Evolutionary conservation across 1,140 invertebrate species (phyloP), one percentile per base, ranked within the genome.

Genomic region (Aphis craccivora): DNA sequence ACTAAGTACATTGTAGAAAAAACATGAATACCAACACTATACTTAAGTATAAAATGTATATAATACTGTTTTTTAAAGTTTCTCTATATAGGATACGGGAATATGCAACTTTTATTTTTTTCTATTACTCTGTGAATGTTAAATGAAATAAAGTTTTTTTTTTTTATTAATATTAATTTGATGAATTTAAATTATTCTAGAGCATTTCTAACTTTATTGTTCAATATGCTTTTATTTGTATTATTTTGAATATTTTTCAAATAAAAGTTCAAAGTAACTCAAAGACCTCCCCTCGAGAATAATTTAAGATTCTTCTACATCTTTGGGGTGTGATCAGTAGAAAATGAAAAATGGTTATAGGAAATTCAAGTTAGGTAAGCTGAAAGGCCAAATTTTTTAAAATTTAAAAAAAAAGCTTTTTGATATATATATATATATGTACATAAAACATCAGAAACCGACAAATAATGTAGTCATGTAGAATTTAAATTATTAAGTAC

Each of bases 231-330:
- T 88, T 88, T 88, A 88, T 53, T 88, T 51, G 20, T 53, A 53
- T 88, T 88, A 7, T 88, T 88, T 88, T 53, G 20, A 88, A 53
- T 53, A 53, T 53, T 51, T 88, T 88, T 88, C 48, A 53, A 53
- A 88, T 53, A 88, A 88, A 88, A 88, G 48, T 88, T 51, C 18
- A 88, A 88, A 53, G n/a, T 23, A 88, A 88, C 22, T 35, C 48
- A 37, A 51, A 30, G 6, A 35, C 5, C 7, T 51, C n/a, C 48
- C 45, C n/a, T 23, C 11, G 48, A 88, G 18, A 88, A 88, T 88
- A 88, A 88, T 88, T 88, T 88, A 35, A 88, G 45, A 35, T 35
- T 86, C 45, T 84, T 84, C 43, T n/a, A n/a, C n/a, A 2, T 7
- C n/a, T 35, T 22, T 14, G 2, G 5, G 45, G 18, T 14, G 18